Evolutionary conservation across 2,113 vertebrate species (phyloP), one percentile per base, ranked within the genome.

Genomic region (Progne subis): DNA sequence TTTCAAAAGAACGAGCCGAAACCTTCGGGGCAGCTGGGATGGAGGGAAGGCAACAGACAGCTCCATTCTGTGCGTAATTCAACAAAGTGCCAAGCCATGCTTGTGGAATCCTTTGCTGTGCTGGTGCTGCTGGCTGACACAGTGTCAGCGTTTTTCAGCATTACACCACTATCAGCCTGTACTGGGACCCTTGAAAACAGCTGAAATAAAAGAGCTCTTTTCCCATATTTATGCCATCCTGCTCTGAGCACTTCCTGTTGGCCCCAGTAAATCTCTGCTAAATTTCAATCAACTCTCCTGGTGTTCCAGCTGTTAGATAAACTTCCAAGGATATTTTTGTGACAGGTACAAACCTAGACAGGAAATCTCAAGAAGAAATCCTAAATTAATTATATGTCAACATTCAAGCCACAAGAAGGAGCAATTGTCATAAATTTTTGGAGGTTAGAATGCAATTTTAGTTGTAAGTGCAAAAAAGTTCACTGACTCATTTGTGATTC

Each of bases 391-490:
- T 98, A 97, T 97, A 97, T 94, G 95, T 97, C 97, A 98, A 96
- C 97, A 97, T 97, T 97, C 96, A 98, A 98, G 97, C 98, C 98
- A 98, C 97, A 97, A 98, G 98, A 98, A 98, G 98, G 97, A 98
- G 96, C 97, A 98, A 97, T 97, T 97, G 96, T 97, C 97, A 96
- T 98, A 97, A 97, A 97, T 97, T 98, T 91, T 71, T 96, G 92
- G 91, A 97, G 94, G 88, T 92, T 96, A 96, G 95, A 96, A 97
- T 97, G 96, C 96, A 97, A 90, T 97, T 97, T 98, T 96, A 88
- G 95, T 91, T 97, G 79, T 87, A 95, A 97, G 96, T 94, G 85
- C 50, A 87, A 95, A 96, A 59, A 61, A 88, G 95, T 95, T 97
- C 97, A 96, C 94, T 94, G 96, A 94, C 94, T 98, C 94, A 72